These are phyloP conservation scores for Ecliptopera silaceata DNA, from an alignment of 2,888 invertebrate genomes.

Conservation along the genomic window DNA sequence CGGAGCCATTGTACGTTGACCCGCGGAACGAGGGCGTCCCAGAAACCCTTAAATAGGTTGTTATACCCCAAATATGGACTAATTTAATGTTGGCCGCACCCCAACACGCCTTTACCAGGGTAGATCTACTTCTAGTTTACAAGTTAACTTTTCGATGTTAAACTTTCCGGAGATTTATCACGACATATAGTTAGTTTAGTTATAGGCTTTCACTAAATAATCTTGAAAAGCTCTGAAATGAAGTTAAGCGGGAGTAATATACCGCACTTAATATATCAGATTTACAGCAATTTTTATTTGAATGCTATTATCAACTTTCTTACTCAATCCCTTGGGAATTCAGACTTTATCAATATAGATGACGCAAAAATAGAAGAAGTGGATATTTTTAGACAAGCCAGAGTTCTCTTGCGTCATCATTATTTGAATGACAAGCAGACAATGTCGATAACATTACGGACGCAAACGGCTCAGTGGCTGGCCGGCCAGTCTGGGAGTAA, in stretches of 20 bases:
- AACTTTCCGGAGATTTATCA: constrained; percentile 3
- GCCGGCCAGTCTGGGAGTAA: constrained; percentile 51
- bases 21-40: constrained; percentile 52
- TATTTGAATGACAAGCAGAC: constrained; percentile 41
- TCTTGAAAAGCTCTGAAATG: background rate
- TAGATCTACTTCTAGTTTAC: constrained; percentile 36
- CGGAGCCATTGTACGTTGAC: constrained; percentile 47
- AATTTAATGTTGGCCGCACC: constrained; percentile 52
- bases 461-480: constrained; percentile 44
- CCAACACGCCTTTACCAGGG: constrained; percentile 34
- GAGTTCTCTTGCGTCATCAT: constrained; percentile 43
- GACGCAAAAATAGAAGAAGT: constrained; percentile 36
- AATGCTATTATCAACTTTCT: too few relatives aligned
- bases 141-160: background rate
- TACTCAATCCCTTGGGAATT: background rate
- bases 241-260: background rate
- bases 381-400: constrained; percentile 43
- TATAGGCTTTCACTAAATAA: background rate
- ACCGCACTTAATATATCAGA: too few relatives aligned
- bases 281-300: too few relatives aligned
- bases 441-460: constrained; percentile 49
- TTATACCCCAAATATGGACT: constrained; percentile 34
- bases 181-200: background rate
- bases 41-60: constrained; percentile 51
- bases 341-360: constrained; percentile 10